A percentile compares a stretch with the other conserved stretches of the same genome.
These are phyloP conservation scores for Polydrusus pterygomalis DNA, from an alignment of 2,888 invertebrate genomes.

Conservation along the genomic window DNA sequence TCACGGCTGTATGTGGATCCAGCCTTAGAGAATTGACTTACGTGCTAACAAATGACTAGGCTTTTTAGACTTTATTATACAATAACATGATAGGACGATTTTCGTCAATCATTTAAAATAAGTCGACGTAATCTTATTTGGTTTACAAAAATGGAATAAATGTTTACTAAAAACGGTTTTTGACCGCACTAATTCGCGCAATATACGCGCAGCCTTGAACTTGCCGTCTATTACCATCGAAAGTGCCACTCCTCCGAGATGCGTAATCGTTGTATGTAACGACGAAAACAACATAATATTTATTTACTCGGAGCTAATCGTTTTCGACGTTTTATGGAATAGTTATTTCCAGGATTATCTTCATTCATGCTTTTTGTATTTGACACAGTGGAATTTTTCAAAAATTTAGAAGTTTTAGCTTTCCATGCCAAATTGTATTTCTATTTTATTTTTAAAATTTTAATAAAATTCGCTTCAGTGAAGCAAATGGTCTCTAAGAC, in stretches of 20 bases:
- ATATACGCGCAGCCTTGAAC: slow-evolving; percentile 30
- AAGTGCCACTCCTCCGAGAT: slow-evolving; percentile 37
- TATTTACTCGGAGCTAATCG: slow-evolving; percentile 24
- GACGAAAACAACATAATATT: slow-evolving; percentile 32
- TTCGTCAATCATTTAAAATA: neutral
- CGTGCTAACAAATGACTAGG: neutral
- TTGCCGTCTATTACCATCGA: slow-evolving; percentile 17
- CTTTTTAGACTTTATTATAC: neutral
- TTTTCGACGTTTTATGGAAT: neutral
- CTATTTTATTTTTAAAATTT: too few species aligned
- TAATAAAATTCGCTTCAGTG: too few species aligned
- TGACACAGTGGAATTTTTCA: neutral
- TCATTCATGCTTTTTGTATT: slow-evolving; percentile 9
- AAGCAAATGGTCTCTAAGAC: too few species aligned
- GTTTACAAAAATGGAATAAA: neutral
- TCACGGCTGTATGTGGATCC: too few species aligned
- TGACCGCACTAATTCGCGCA: neutral
- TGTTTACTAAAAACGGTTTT: neutral
- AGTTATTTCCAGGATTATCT: neutral
- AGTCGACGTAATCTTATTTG: neutral
- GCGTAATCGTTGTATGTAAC: neutral
- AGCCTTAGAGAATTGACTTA: too few species aligned
- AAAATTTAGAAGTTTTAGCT: too few species aligned
- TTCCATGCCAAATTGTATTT: too few species aligned
- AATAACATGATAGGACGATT: neutral